Conservation (phyloP, 2,113 vertebrate genomes). For the Rhizomys pruinosus region DNA sequence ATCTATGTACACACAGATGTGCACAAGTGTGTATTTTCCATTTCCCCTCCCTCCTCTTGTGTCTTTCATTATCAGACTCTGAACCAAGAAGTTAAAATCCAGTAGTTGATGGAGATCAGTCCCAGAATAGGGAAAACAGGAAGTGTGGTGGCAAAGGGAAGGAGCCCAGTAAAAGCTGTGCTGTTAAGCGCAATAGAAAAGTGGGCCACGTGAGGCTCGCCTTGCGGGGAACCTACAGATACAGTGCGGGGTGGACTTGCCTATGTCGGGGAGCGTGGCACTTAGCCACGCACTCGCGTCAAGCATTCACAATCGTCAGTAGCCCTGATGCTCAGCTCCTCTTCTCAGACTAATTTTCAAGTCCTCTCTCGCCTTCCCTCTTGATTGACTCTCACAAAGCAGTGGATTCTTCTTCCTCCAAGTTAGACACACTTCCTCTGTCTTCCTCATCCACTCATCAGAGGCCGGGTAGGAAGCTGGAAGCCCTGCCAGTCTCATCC, state of each 20-base stretch:
- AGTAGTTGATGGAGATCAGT: background rate
- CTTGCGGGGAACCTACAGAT: background rate
- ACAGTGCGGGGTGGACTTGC: background rate
- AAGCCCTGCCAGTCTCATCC: background rate
- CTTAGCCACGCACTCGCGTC: background rate
- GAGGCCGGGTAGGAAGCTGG: background rate
- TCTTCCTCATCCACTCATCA: background rate
- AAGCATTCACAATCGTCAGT: background rate
- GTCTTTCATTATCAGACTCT: no score
- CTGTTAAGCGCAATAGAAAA: background rate
- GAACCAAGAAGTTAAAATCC: no score
- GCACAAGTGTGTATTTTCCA: no score
- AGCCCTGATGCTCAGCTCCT: no score
- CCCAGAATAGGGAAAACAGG: background rate
- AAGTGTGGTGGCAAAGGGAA: background rate
- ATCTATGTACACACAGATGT: no score
- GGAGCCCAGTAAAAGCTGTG: background rate
- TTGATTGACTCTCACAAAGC: background rate
- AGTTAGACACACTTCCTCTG: no score
- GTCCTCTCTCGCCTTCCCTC: background rate
- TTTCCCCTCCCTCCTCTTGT: no score
- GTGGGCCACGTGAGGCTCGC: background rate
- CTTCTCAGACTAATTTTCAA: background rate
- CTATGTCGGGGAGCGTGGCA: background rate
- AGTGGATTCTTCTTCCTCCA: background rate